Percentiles rank a stretch among this genome's conserved stretches.
Evolutionary conservation across 2,797 vertebrate genomes (phyloP).

Genomic region (Naso thynnoides): DNA sequence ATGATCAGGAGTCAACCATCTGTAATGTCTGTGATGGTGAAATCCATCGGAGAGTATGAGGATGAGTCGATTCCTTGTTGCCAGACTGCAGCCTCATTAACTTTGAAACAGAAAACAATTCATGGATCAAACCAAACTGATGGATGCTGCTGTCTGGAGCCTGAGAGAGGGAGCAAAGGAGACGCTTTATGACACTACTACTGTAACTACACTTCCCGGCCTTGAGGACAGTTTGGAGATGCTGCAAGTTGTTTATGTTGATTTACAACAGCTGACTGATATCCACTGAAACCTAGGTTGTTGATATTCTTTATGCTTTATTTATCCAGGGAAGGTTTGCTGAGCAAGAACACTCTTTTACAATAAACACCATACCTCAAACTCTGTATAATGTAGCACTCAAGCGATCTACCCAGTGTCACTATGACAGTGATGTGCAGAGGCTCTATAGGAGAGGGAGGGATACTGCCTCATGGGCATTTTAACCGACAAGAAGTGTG

Average conservation of each 20-base stretch:
- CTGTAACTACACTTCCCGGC: constrained; percentile 56
- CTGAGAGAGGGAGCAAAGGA: constrained; percentile 21
- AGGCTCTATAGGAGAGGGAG: not conserved
- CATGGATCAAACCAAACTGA: constrained; percentile 60
- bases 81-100: constrained; percentile 69
- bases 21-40: constrained; percentile 62
- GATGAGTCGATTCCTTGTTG: constrained; percentile 71
- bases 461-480: not conserved
- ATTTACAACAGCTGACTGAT: constrained; percentile 46
- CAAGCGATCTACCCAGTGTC: not conserved
- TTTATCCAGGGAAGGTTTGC: constrained; percentile 37
- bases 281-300: not conserved
- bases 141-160: constrained; percentile 36
- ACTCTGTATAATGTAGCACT: not conserved
- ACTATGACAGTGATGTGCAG: not conserved
- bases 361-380: not conserved
- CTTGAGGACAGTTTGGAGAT: constrained; percentile 44
- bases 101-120: constrained; percentile 53
- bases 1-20: constrained; percentile 75
- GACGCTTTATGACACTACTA: constrained; percentile 48
- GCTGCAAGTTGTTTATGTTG: constrained; percentile 45
- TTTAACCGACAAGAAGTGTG: not conserved
- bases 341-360: constrained; percentile 5
- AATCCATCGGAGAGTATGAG: constrained; percentile 59
- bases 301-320: constrained; percentile 30